Evolutionary conservation across 37 sponge, comb jelly and placozoan species (phyloP).

Genomic region (Chondrilla cf. caribensis): DNA sequence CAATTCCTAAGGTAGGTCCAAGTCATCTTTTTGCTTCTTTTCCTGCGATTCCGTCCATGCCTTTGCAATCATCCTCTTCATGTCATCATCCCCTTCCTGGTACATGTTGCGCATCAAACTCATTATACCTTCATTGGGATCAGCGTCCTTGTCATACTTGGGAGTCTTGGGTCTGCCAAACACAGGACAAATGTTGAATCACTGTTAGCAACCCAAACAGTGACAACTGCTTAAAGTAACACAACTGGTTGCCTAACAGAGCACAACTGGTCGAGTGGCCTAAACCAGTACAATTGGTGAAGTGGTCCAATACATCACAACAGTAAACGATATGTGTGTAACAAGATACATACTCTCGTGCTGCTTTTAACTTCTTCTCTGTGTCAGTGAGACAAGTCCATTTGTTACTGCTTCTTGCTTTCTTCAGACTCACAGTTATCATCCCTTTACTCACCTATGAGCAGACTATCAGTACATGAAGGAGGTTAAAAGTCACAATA

Average conservation of each 20-base stretch:
- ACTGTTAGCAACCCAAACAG: no score
- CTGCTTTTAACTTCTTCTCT: slow-evolving; percentile 78
- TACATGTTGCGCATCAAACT: slow-evolving; percentile 94
- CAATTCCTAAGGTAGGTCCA: no score
- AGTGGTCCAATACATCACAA: no score
- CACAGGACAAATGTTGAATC: neutral
- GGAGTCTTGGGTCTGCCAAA: slow-evolving; percentile 42
- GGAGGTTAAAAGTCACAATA: neutral
- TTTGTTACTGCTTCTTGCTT: slow-evolving; percentile 15
- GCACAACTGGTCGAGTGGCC: no score
- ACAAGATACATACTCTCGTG: slow-evolving; percentile 59
- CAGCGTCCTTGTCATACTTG: slow-evolving; percentile 69
- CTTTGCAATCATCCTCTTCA: slow-evolving; percentile 96
- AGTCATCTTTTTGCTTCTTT: slow-evolving; percentile 44
- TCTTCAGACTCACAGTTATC: slow-evolving; percentile 58
- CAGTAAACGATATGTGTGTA: neutral
- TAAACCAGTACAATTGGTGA: no score
- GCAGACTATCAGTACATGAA: neutral
- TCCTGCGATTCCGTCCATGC: slow-evolving; percentile 93
- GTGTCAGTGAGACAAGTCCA: slow-evolving; percentile 64
- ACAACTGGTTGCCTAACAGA: no score
- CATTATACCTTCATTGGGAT: slow-evolving; percentile 88
- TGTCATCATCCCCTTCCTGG: slow-evolving; percentile 97
- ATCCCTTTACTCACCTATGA: slow-evolving; percentile 58
- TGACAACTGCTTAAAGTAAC: no score